These are phyloP conservation scores for Thaumatotibia leucotreta DNA, from an alignment of 1,140 invertebrate species.

Conservation along the genomic window DNA sequence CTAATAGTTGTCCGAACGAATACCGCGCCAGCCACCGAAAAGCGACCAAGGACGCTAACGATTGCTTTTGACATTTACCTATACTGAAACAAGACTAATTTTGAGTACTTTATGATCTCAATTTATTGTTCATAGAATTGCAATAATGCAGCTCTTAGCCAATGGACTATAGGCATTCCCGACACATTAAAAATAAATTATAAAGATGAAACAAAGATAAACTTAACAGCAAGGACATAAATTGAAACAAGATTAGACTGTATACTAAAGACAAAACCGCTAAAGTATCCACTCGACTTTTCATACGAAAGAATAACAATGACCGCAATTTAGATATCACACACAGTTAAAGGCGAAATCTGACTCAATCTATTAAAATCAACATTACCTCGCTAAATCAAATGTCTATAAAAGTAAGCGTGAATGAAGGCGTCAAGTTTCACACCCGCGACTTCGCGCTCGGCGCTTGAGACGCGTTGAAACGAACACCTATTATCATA, in stretches of 20 bases:
- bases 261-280: no score
- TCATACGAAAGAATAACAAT: not conserved
- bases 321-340: not conserved
- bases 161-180: no score
- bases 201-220: no score
- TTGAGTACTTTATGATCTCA: no score
- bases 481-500: conserved; percentile 74
- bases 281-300: not conserved
- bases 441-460: conserved; percentile 61
- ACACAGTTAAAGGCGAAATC: conserved; percentile 36
- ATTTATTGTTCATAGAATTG: no score
- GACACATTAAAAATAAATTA: no score
- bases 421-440: conserved; percentile 72
- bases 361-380: conserved; percentile 52
- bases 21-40: not conserved
- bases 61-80: not conserved
- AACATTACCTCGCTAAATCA: conserved; percentile 60
- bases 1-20: conserved; percentile 27
- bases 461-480: conserved; percentile 40
- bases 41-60: not conserved
- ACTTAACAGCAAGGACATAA: no score
- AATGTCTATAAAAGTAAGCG: conserved; percentile 60
- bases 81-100: no score
- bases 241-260: no score
- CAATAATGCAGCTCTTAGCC: no score